Base-by-base conservation (phyloP, 2,797 vertebrate species). In the Pseudochirops cupreus region DNA sequence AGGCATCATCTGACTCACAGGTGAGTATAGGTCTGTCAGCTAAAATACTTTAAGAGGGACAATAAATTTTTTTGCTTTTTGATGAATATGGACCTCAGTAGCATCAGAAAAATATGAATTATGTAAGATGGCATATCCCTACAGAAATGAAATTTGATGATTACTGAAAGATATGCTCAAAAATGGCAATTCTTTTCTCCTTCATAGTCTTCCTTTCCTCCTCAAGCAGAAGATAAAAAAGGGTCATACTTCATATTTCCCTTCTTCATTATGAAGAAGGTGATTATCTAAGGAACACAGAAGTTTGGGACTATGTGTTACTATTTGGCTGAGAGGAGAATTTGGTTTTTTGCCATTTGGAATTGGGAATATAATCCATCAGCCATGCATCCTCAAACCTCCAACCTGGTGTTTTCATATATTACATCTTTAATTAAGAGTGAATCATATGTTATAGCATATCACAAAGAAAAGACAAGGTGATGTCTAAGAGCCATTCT, bases 291-390 rank as follows among this genome's bases (percentile, higher is more conserved):
- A 95, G 91, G 67, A 46, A 46, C 56, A 54, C 59, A 89, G n/a
- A 54, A 62, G n/a, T 58, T 59, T 92, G 57, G 31, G n/a, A 92
- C 21, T 67, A 10, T 56, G 24, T 18, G 52, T 12, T 91, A n/a
- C 56, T 57, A 93, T 50, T 55, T 90, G 54, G 24, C 59, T 87
- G 91, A 94, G 91, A 94, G n/a, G 94, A 87, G 21, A 91, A 94
- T 56, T 52, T 58, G 67, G 29, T 74, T 24, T 29, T 54, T 91
- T 56, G 59, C 24, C 82, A 82, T 58, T 26, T 94, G 52, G 93
- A 96, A 92, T 24, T 82, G 54, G 95, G 74, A 95, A 96, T 21
- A 46, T 54, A 87, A 93, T 7, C 53, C 91, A 57, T 55, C 24
- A 21, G 53, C 11, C 28, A 93, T 39, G 56, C 52, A 50, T 50